Evolutionary conservation across 2,797 vertebrate species (phyloP).

Genomic region (Botia almorhae): DNA sequence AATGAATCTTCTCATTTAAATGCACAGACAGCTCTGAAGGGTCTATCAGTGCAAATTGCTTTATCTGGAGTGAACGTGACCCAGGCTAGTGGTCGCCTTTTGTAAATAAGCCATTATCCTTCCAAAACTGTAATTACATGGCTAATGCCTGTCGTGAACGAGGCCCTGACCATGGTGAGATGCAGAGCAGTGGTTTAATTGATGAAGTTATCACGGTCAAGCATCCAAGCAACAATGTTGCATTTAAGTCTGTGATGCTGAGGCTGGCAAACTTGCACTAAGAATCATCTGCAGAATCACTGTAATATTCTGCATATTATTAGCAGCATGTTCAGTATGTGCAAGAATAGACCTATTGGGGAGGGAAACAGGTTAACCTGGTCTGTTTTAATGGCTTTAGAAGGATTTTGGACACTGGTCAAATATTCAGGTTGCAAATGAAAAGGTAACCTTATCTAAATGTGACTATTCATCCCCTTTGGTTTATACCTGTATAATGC

Average conservation of each 20-base stretch:
- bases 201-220: slow-evolving; percentile 53
- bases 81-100: slow-evolving; percentile 62
- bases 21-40: slow-evolving; percentile 68
- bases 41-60: slow-evolving; percentile 74
- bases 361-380: too few relatives aligned
- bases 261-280: slow-evolving; percentile 1
- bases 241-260: slow-evolving; percentile 17
- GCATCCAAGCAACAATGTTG: slow-evolving; percentile 22
- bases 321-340: too few relatives aligned
- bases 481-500: not conserved
- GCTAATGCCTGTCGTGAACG: slow-evolving; percentile 62
- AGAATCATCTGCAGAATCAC: not conserved
- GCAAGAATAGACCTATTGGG: too few relatives aligned
- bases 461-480: not conserved
- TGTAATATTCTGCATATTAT: slow-evolving; percentile 1
- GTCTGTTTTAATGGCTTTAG: too few relatives aligned
- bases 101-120: slow-evolving; percentile 76
- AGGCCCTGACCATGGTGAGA: slow-evolving; percentile 43
- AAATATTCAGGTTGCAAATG: too few relatives aligned
- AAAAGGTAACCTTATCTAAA: too few relatives aligned
- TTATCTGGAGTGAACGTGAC: slow-evolving; percentile 69
- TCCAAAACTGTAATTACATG: slow-evolving; percentile 69
- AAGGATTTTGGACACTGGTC: too few relatives aligned
- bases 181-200: slow-evolving; percentile 56
- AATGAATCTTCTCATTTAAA: slow-evolving; percentile 73